Conservation (phyloP, 2,113 vertebrate genomes). For the Orthonyx spaldingii region DNA sequence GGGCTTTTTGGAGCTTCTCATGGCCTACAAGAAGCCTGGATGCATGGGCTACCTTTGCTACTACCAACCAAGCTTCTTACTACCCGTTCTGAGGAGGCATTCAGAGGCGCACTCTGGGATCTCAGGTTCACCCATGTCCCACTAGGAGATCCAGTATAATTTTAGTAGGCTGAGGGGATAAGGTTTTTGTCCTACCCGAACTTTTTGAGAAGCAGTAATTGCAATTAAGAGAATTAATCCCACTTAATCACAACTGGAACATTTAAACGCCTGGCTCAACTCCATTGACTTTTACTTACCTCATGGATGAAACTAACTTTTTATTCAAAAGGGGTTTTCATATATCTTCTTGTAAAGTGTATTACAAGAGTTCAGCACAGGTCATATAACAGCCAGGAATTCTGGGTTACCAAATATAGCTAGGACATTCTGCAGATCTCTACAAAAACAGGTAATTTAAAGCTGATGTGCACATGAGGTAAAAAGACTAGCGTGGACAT, state of each 20-base stretch:
- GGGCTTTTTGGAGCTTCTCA: not conserved
- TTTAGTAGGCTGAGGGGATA: not conserved
- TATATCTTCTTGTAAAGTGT: not conserved
- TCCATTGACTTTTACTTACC: not conserved
- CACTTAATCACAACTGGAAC: not conserved
- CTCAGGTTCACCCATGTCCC: not conserved
- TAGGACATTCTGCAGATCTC: not conserved
- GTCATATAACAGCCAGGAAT: not conserved
- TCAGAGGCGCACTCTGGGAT: not conserved
- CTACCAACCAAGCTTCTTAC: not conserved
- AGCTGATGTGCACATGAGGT: not conserved
- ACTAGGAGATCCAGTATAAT: not conserved
- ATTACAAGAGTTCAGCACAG: not conserved
- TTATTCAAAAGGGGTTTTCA: not conserved
- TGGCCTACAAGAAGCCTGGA: not conserved
- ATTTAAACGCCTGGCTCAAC: not conserved
- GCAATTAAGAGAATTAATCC: not conserved
- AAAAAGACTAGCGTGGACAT: not conserved
- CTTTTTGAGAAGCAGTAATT: not conserved
- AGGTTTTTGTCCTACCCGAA: not conserved
- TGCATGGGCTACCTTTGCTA: not conserved
- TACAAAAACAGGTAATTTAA: not conserved
- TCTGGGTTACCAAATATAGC: not conserved
- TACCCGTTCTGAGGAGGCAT: not conserved
- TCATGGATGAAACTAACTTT: not conserved